A percentile compares a stretch with the other conserved stretches of the same genome.
These are phyloP conservation scores for Cephus spinipes DNA, from an alignment of 2,888 invertebrate species.

Conservation along the genomic window DNA sequence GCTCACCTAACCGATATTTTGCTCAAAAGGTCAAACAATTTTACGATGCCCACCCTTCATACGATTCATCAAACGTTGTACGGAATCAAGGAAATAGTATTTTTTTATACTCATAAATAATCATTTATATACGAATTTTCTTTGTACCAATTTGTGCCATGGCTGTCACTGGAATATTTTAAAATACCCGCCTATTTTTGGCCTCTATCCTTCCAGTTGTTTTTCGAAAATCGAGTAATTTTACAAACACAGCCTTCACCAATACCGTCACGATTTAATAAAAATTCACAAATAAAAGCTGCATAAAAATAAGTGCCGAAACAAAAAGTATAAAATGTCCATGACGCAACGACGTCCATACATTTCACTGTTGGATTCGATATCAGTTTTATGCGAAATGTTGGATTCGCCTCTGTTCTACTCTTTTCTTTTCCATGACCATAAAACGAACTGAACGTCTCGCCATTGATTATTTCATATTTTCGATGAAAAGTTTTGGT, in stretches of 20 bases:
- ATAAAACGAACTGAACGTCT: constrained; percentile 16
- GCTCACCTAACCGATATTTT: background rate
- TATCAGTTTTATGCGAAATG: constrained; percentile 4
- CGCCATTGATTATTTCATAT: constrained; percentile 5
- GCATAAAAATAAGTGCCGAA: background rate
- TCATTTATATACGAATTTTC: background rate
- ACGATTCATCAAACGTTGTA: background rate
- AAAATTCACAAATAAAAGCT: background rate
- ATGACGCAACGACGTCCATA: background rate
- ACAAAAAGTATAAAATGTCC: background rate
- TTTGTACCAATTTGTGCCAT: background rate
- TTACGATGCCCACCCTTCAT: background rate
- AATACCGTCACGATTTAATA: no score
- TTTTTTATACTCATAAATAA: background rate
- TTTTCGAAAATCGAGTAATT: no score
- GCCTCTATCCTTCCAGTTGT: no score
- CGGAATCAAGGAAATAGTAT: background rate
- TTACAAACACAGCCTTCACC: no score
- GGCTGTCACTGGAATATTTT: background rate
- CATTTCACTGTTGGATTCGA: constrained; percentile 1
- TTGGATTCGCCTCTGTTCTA: background rate
- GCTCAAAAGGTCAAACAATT: background rate
- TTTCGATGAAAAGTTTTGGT: background rate
- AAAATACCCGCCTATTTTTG: background rate
- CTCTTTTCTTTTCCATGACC: constrained; percentile 9